Conservation (phyloP, 2,113 vertebrate genomes). For the Rafetus swinhoei region DNA sequence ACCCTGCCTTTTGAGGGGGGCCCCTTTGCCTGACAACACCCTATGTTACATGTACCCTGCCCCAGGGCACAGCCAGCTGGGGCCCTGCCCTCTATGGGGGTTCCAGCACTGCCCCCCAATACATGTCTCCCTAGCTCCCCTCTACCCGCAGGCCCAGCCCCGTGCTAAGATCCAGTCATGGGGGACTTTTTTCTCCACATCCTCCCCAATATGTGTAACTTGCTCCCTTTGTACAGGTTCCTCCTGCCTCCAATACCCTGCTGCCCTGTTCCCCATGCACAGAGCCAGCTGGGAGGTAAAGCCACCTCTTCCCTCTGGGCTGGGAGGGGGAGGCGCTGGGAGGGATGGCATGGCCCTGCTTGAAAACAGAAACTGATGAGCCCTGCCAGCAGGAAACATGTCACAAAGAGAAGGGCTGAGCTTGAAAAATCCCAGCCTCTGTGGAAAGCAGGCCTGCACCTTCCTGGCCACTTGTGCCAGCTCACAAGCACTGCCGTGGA, state of each 20-base stretch:
- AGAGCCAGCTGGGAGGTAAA: not conserved
- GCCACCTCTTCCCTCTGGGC: not conserved
- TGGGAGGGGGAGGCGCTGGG: no score
- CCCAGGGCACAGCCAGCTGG: not conserved
- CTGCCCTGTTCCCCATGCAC: not conserved
- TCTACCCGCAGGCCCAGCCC: not conserved
- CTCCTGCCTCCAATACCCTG: not conserved
- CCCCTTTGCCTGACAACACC: not conserved
- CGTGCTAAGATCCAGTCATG: not conserved
- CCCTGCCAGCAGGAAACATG: not conserved
- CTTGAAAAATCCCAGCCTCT: not conserved
- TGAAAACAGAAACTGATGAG: not conserved
- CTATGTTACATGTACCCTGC: no score
- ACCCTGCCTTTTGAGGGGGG: not conserved
- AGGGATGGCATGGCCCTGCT: not conserved
- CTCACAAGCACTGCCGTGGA: not conserved
- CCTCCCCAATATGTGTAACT: no score
- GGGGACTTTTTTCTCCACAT: not conserved
- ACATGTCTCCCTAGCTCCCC: not conserved
- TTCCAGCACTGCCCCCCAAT: no score
- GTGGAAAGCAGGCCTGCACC: not conserved
- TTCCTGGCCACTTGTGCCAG: not conserved
- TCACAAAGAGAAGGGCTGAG: not conserved
- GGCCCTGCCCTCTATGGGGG: not conserved
- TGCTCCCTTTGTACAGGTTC: not conserved